Conservation (phyloP, 2,888 invertebrate genomes). For the Oxycera nigricornis region DNA sequence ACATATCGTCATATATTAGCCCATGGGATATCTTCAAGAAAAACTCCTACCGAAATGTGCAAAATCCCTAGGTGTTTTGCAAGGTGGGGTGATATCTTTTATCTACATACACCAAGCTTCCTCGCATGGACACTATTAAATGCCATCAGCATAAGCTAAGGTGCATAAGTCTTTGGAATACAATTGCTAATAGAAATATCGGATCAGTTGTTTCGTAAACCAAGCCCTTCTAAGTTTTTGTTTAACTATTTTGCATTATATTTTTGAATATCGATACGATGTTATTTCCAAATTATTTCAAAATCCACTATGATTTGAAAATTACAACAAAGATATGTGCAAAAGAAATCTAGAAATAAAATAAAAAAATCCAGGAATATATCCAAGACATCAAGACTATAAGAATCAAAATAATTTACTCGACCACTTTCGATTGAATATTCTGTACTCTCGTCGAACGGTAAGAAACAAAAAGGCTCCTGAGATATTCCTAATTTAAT, state of each 20-base stretch:
- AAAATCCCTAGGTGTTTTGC: slow-evolving; percentile 36
- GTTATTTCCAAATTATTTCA: no score
- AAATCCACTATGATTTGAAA: no score
- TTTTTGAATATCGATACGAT: no score
- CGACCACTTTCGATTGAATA: background rate
- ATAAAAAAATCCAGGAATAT: no score
- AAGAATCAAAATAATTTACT: no score
- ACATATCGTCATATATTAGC: slow-evolving; percentile 41
- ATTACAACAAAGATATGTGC: no score
- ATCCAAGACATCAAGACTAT: no score
- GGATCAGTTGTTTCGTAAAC: no score
- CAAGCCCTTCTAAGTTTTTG: no score
- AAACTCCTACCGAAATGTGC: slow-evolving; percentile 11
- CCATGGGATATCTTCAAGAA: slow-evolving; percentile 30
- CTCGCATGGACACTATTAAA: background rate
- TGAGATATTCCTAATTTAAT: slow-evolving; percentile 43
- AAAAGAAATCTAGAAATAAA: no score
- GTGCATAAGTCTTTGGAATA: slow-evolving; percentile 33
- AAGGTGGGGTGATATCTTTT: background rate
- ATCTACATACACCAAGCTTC: background rate
- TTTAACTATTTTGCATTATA: no score
- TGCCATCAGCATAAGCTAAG: slow-evolving; percentile 41
- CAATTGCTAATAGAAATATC: background rate
- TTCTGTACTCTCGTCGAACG: background rate
- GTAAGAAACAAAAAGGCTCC: slow-evolving; percentile 41